phyloP scores from a whole-genome alignment of 2,888 invertebrate species.

The Conistra vaccinii region DNA sequence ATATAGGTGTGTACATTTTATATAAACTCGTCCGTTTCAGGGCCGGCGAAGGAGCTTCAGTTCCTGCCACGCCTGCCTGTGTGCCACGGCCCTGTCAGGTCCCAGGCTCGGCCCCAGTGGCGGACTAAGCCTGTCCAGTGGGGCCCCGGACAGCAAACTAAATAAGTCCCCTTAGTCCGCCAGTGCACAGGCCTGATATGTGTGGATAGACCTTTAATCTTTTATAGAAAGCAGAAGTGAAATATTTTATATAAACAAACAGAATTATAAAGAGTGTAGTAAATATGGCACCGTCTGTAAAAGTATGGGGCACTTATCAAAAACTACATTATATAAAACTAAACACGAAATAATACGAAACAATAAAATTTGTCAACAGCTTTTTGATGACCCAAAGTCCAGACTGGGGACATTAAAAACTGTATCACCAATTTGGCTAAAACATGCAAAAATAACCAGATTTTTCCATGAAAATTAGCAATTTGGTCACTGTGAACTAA shows the following conservation, averaged over 20 bases:
- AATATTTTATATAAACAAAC: conserved; percentile 9
- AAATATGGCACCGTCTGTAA: conserved; percentile 48
- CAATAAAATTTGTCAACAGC: conserved; percentile 11
- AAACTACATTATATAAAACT: conserved; percentile 17
- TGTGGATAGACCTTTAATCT: background rate
- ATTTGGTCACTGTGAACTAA: conserved; percentile 33
- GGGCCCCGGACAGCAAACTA: too few species aligned
- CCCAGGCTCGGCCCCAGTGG: too few species aligned
- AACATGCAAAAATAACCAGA: conserved; percentile 45
- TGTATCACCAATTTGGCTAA: background rate
- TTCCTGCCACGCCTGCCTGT: too few species aligned
- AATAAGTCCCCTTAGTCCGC: too few species aligned
- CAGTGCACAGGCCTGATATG: too few species aligned
- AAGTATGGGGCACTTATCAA: conserved; percentile 31
- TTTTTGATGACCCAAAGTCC: conserved; percentile 7
- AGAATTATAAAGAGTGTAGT: conserved; percentile 2
- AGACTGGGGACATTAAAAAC: background rate
- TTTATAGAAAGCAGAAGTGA: background rate
- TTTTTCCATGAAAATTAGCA: conserved; percentile 24
- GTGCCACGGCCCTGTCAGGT: too few species aligned
- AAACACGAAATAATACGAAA: conserved; percentile 37
- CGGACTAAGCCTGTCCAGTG: too few species aligned
- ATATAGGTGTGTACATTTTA: too few species aligned
- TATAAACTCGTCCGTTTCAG: too few species aligned
- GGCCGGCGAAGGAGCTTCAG: too few species aligned